These are phyloP conservation scores for Tricholaema leucomelas DNA, from an alignment of 2,113 vertebrate genomes.

Conservation along the genomic window DNA sequence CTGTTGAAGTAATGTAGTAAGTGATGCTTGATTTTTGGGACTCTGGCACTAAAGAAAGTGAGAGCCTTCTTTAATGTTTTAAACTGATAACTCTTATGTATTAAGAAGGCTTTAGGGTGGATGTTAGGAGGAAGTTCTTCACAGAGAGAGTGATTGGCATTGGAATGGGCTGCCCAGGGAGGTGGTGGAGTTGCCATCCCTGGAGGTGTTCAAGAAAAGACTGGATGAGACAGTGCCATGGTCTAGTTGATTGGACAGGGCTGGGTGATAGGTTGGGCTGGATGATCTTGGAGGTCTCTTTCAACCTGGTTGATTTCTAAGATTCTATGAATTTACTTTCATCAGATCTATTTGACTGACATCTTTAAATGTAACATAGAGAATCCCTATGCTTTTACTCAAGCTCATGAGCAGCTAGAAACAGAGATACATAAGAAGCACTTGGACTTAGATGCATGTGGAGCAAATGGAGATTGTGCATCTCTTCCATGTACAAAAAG, in stretches of 20 bases:
- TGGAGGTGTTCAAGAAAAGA: too few relatives aligned
- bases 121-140: too few relatives aligned
- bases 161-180: too few relatives aligned
- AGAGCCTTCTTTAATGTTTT: not conserved
- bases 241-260: too few relatives aligned
- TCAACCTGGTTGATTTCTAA: too few relatives aligned
- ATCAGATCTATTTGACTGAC: not conserved
- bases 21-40: not conserved
- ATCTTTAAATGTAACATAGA: not conserved
- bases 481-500: not conserved
- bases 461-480: not conserved
- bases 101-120: not conserved
- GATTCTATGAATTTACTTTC: not conserved
- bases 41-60: not conserved
- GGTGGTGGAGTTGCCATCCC: too few relatives aligned
- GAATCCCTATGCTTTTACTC: not conserved
- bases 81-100: not conserved
- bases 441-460: not conserved
- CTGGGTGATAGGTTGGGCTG: too few relatives aligned
- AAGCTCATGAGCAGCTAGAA: not conserved
- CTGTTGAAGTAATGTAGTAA: not conserved
- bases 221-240: too few relatives aligned
- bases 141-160: too few relatives aligned
- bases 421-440: not conserved
- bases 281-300: too few relatives aligned